A percentile compares a stretch with the other conserved stretches of the same genome.
Conservation (phyloP, 2,888 invertebrate species). For the Meteorus colon region DNA sequence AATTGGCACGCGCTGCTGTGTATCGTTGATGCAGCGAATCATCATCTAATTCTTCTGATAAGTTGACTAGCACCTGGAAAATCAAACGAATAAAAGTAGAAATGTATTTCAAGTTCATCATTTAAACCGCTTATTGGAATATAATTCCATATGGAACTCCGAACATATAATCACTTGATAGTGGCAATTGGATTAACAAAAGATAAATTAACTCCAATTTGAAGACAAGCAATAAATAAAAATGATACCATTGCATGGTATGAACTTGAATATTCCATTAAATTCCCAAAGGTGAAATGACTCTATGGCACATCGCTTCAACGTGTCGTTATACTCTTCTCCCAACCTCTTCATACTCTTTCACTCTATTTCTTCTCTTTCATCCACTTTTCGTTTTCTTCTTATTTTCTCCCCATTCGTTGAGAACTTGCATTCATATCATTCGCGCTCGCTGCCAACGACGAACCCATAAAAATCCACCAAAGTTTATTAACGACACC, state of each 20-base stretch:
- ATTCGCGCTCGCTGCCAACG: constrained; percentile 32
- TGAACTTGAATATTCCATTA: not conserved
- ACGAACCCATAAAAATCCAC: constrained; percentile 57
- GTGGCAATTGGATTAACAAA: not conserved
- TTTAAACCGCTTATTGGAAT: not conserved
- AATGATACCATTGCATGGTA: not conserved
- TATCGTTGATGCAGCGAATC: constrained; percentile 54
- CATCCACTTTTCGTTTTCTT: not conserved
- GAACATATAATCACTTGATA: not conserved
- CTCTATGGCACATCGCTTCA: not conserved
- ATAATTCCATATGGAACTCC: not conserved
- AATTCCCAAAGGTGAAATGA: not conserved
- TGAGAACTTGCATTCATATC: constrained; percentile 13
- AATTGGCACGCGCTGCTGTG: constrained; percentile 56
- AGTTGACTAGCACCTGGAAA: constrained; percentile 66
- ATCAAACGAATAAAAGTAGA: not conserved
- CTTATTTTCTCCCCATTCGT: not conserved
- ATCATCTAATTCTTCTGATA: constrained; percentile 65
- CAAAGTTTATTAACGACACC: constrained; percentile 56
- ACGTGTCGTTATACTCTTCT: constrained; percentile 2
- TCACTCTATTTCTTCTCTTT: not conserved
- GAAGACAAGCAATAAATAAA: not conserved
- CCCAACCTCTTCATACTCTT: not conserved
- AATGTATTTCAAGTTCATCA: not conserved
- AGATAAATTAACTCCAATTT: not conserved